Conservation (phyloP, 1,140 invertebrate genomes). For the Panagrolaimus sp. region DNA sequence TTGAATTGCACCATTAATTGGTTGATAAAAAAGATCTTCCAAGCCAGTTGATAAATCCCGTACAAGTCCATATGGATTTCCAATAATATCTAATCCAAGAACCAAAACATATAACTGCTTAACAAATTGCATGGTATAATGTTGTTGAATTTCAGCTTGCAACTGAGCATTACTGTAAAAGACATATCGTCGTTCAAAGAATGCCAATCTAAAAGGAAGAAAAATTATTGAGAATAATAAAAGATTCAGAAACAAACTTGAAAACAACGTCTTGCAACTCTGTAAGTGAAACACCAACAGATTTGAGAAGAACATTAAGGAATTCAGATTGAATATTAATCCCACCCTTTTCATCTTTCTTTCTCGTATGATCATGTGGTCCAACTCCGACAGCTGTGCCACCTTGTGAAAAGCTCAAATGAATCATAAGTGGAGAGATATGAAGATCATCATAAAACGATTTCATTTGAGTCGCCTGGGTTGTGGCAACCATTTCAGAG, state of each 20-base stretch:
- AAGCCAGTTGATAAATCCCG: constrained; percentile 87
- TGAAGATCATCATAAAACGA: constrained; percentile 92
- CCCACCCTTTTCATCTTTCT: constrained; percentile 41
- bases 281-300: constrained; percentile 72
- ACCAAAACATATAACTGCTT: constrained; percentile 96
- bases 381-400: constrained; percentile 63
- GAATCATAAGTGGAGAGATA: constrained; percentile 89
- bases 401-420: constrained; percentile 73
- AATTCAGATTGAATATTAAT: constrained; percentile 63
- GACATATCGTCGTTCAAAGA: constrained; percentile 80
- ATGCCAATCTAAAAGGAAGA: constrained; percentile 72
- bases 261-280: constrained; percentile 98
- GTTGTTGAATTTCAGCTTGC: constrained; percentile 73
- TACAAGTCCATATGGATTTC: constrained; percentile 92
- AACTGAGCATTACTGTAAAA: constrained; percentile 84
- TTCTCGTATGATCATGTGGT: constrained; percentile 1
- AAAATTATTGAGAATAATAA: neutral
- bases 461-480: constrained; percentile 69
- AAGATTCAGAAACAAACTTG: constrained; percentile 63
- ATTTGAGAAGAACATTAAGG: constrained; percentile 79
- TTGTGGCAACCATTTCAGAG: constrained; percentile 51
- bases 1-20: constrained; percentile 85
- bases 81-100: constrained; percentile 90
- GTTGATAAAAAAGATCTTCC: constrained; percentile 95
- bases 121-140: constrained; percentile 83